Evolutionary conservation across 2,888 invertebrate genomes (phyloP), one percentile per base, ranked within the genome.

Genomic region (Chymomyza caudatula): DNA sequence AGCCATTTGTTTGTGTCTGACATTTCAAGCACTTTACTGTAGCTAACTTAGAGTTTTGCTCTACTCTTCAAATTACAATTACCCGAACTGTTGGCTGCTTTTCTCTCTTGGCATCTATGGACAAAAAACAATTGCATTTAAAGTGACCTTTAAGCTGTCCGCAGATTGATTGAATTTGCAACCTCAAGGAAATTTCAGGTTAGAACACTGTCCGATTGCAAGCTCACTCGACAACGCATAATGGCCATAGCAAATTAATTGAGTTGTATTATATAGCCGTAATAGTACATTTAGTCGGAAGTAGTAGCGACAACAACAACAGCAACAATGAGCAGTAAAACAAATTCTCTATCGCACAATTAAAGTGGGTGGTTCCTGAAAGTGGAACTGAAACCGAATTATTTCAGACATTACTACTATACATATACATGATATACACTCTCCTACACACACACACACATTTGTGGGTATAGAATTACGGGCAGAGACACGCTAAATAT

Each of bases 231-330:
- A 8, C 11, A 37, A 8, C 8, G 8, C 29, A 37, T 37, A 37
- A 37, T 37, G 11, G 29, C 29, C 71, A 72, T 76, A 20, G 67
- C 60, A 77, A 85, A 85, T 85, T 80, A 79, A 82, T 85, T 85
- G 66, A 75, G 75, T 79, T 82, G 69, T 69, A 73, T 62, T 75
- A 25, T 25, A 25, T 13, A 20, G 11, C 19, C 51, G 20, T 19
- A 51, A 51, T 19, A 51, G 22, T 6, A 51, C 20, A 20, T 20
- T 11, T 37, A 37, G 29, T 37, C 23, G 15, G 25, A 23, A 53
- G 15, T 23, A 25, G 15, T 67, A 55, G 62, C 66, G 62, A 61
- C 63, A 60, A 59, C 61, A 60, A 55, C 58, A 61, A 54, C 20
- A 63, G 29, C 53, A 60, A 56, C 56, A 56, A 37, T 42, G 42